Evolutionary conservation across 2,888 invertebrate genomes (phyloP), one percentile per base, ranked within the genome.

Genomic region (Stenoptilia bipunctidactyla): DNA sequence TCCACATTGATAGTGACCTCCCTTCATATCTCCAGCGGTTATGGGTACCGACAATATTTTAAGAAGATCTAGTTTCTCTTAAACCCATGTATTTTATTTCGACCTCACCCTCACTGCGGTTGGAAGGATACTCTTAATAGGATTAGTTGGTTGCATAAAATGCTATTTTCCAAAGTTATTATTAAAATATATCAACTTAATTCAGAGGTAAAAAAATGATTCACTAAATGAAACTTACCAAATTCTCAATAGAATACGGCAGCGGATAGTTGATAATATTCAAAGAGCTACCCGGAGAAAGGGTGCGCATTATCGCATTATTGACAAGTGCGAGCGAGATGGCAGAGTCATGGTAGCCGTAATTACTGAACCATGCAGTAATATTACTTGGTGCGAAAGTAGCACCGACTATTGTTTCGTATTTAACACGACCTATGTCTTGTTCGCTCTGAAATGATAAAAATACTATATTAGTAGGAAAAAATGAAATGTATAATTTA

Each of bases 321-420:
- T 92, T 85, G 1, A 88, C 83, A 37, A 88, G 66, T 44, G 88
- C 87, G 13, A 93, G 71, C 0, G 92, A 84, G 36, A 92, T 82
- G 0, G 91, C 90, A 0, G 91, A 87, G 37, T 90, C 87, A 62
- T 94, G 94, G 56, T 88, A 89, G 0, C 93, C 91, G 53, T 92
- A 90, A 61, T 92, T 92, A 58, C 93, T 93, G 63, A 92, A 91
- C 87, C 90, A 90, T 2, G 88, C 90, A 0, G 83, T 89, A 2
- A 90, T 80, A 12, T 63, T 62, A 4, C 61, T 54, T 0, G 54
- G 50, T 0, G 77, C 55, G 53, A 88, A 86, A 1, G 87, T 85
- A 0, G 88, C 89, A 0, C 88, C 89, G 0, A 84, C 72, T 37
- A 90, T 61, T 44, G 87, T 87, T 45, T 85, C 85, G 30, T 76